phyloP scores from a whole-genome alignment of 2,797 vertebrate species.

The Crenichthys baileyi region DNA sequence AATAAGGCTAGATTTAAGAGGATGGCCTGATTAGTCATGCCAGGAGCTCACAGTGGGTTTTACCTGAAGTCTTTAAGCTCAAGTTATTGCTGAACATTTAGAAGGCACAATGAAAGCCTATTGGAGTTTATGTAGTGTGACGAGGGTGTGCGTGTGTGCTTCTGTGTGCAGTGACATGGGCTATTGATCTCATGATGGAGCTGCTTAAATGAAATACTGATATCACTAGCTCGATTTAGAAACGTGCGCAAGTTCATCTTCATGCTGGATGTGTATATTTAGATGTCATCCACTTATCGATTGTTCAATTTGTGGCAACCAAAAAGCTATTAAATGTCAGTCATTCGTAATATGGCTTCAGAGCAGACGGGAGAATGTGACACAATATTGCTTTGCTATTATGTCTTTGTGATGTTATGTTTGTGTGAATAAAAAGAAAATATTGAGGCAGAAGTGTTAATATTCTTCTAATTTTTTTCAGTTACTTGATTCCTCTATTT shows the following conservation, averaged over 20 bases:
- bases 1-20: slow-evolving; percentile 7
- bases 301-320: slow-evolving; percentile 44
- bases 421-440: neutral
- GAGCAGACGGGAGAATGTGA: slow-evolving; percentile 30
- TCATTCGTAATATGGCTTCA: slow-evolving; percentile 22
- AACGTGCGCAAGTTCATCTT: slow-evolving; percentile 15
- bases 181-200: slow-evolving; percentile 46
- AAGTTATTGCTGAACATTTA: slow-evolving; percentile 45
- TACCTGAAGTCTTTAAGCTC: slow-evolving; percentile 36
- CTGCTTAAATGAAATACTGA: slow-evolving; percentile 67
- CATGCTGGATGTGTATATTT: slow-evolving; percentile 36
- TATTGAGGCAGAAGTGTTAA: slow-evolving; percentile 11
- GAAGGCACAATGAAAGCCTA: slow-evolving; percentile 25
- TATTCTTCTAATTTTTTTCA: slow-evolving; percentile 20
- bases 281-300: slow-evolving; percentile 48
- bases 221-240: slow-evolving; percentile 28
- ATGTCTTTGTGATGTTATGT: neutral
- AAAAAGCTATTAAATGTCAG: slow-evolving; percentile 35
- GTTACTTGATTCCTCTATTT: slow-evolving; percentile 11
- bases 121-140: slow-evolving; percentile 49
- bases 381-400: slow-evolving; percentile 5
- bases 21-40: slow-evolving; percentile 43
- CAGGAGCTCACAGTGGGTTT: slow-evolving; percentile 37
- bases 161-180: slow-evolving; percentile 13
- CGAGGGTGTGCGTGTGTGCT: slow-evolving; percentile 5